Base-by-base conservation (phyloP, 2,797 vertebrate species). In the Malacoctenus gilli region DNA sequence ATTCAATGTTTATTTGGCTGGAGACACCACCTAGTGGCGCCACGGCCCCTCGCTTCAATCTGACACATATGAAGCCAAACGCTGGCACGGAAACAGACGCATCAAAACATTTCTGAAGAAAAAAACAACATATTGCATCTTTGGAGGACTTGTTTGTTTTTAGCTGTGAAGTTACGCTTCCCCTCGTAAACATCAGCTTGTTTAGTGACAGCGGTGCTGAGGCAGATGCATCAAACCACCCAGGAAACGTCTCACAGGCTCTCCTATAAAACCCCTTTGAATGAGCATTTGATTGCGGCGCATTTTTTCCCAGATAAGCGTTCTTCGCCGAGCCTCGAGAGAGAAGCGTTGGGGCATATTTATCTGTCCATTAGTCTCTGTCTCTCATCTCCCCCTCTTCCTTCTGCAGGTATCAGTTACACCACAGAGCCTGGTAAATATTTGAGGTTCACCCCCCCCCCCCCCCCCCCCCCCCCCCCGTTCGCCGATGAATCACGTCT, bases 351-450 rank as follows among this genome's bases (percentile, higher is more conserved):
- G 41, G 69, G 74, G 68, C 77, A 76, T 77, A 65, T 85, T 77
- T 72, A 76, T 77, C 68, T 22, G 28, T 64, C 68, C 68, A 81
- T 84, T 79, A 75, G 66, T 77, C 56, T 65, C 63, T 12, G 41
- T 59, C 63, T 65, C 42, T 40, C 68, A n/a, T 59, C 64, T 63
- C 61, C 22, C 56, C 59, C 59, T 61, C 37, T 58, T 41, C 25
- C 46, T 47, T 60, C 77, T 68, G 34, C 62, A 62, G 63, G 61
- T 75, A 73, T 70, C 52, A 9, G 35, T 61, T 69, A 38, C 68
- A 56, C 63, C 0, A 12, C 50, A 6, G 68, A 76, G 65, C 47
- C 42, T 4, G 34, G 74, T 59, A 64, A 84, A 81, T 81, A 72
- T 72, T 62, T 46, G 41, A 70, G 62, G 57, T 75, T 36, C 43